Evolutionary conservation across 2,113 vertebrate species (phyloP).

Genomic region (Mohoua ochrocephala): DNA sequence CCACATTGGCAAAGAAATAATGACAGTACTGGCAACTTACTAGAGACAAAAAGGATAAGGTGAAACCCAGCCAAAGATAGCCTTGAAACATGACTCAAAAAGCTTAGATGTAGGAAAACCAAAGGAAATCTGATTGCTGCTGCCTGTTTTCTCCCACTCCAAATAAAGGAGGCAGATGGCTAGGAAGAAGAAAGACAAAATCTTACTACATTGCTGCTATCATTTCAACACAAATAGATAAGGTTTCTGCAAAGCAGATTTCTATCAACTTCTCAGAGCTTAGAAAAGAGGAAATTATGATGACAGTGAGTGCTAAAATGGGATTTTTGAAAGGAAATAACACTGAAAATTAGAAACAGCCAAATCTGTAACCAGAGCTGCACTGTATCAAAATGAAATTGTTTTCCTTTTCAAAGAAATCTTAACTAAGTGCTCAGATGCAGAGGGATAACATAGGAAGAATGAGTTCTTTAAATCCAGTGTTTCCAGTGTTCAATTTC

Average conservation of each 20-base stretch:
- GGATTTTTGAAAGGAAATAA: not conserved
- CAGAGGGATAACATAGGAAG: not conserved
- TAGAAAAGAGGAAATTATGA: not conserved
- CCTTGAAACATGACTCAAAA: not conserved
- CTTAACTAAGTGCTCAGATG: not conserved
- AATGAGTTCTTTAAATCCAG: not conserved
- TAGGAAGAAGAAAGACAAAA: conserved; percentile 12
- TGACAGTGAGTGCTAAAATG: not conserved
- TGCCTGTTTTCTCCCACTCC: not conserved
- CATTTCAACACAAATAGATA: not conserved
- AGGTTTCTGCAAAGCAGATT: not conserved
- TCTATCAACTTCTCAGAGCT: not conserved
- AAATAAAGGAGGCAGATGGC: not conserved
- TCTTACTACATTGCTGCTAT: not conserved
- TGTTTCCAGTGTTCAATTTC: not conserved
- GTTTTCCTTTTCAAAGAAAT: not conserved
- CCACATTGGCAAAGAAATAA: not conserved
- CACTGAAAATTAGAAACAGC: not conserved
- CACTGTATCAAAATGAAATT: not conserved
- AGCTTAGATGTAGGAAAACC: not conserved
- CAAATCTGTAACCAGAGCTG: not conserved
- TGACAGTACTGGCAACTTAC: not conserved
- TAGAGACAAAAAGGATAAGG: not conserved
- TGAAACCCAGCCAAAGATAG: not conserved
- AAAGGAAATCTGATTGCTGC: not conserved